Base-by-base conservation (phyloP, 2,797 vertebrate species). In the Neopelma chrysocephalum region DNA sequence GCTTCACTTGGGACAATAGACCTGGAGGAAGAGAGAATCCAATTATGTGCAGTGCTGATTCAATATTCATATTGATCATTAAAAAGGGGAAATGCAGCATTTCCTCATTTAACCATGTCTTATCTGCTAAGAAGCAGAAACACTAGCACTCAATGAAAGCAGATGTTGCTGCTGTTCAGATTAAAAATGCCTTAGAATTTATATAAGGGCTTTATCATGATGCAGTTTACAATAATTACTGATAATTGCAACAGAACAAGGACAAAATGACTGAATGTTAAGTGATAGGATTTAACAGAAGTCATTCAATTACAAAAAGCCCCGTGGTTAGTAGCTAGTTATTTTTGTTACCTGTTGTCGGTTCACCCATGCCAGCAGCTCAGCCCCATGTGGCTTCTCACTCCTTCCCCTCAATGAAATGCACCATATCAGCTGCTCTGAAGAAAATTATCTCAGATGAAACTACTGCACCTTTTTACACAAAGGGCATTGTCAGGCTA, bases 141-240 rank as follows among this genome's bases (percentile, higher is more conserved):
- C 79, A 75, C n/a, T 11, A 64, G 29, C 11, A 7, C 27, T 77
- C 47, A 32, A 86, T 65, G 38, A 85, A 73, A 96, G 61, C 92
- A 94, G 82, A 54, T 84, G 42, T 48, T 84, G 60, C 68, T 94
- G 80, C n/a, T 64, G 31, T 85, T 93, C 60, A 53, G 66, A 64
- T 47, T 89, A 34, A 79, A 57, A 89, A 88, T 47, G 38, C 69
- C 15, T 87, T 75, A 15, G 36, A 18, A 69, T 77, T 93, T 93
- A 77, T 50, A 21, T 42, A 81, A 73, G 48, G 11, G 5, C 57
- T 78, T 75, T 89, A 51, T 72, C 32, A 11, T 65, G 43, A 43
- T 61, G 34, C 21, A 34, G 0, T 64, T 78, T 82, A 34, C 29
- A 92, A 1, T 92, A 70, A 56, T 65, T 82, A 31, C 64, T 60